These are phyloP conservation scores for Apodemus speciosus DNA, from an alignment of 2,113 vertebrate genomes.

Conservation along the genomic window DNA sequence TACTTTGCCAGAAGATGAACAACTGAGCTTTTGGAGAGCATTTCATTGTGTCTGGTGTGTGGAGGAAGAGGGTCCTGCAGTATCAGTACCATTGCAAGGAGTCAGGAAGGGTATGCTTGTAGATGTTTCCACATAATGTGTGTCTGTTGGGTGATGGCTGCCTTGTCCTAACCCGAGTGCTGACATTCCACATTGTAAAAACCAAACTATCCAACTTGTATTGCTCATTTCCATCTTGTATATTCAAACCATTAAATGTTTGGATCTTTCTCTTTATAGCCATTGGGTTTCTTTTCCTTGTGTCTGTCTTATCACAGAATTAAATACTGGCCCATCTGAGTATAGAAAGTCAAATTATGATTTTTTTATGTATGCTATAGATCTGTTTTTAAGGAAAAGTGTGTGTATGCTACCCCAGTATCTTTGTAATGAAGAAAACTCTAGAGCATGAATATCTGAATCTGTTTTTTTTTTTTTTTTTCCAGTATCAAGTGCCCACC, in stretches of 20 bases:
- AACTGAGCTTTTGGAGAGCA: neutral
- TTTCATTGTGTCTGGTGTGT: neutral
- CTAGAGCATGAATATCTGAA: neutral
- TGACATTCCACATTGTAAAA: slow-evolving; percentile 67
- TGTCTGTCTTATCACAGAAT: slow-evolving; percentile 49
- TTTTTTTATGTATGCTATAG: neutral
- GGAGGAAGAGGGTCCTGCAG: neutral
- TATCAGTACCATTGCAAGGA: slow-evolving; percentile 36
- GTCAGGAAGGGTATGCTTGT: neutral
- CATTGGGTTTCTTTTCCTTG: slow-evolving; percentile 59
- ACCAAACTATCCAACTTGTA: slow-evolving; percentile 65
- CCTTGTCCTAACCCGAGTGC: slow-evolving; percentile 53
- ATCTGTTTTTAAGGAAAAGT: slow-evolving; percentile 11
- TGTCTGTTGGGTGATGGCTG: slow-evolving; percentile 59
- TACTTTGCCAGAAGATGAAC: slow-evolving; percentile 15
- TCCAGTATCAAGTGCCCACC: neutral
- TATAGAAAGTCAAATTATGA: slow-evolving; percentile 13
- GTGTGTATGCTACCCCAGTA: neutral
- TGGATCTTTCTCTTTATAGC: slow-evolving; percentile 64
- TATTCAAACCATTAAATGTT: slow-evolving; percentile 80
- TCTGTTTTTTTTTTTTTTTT: neutral
- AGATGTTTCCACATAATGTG: slow-evolving; percentile 51
- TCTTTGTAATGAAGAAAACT: slow-evolving; percentile 42
- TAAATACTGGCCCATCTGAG: slow-evolving; percentile 9
- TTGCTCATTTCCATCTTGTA: slow-evolving; percentile 70